Conservation (phyloP, 2,797 vertebrate species). For the Alfaro cultratus region DNA sequence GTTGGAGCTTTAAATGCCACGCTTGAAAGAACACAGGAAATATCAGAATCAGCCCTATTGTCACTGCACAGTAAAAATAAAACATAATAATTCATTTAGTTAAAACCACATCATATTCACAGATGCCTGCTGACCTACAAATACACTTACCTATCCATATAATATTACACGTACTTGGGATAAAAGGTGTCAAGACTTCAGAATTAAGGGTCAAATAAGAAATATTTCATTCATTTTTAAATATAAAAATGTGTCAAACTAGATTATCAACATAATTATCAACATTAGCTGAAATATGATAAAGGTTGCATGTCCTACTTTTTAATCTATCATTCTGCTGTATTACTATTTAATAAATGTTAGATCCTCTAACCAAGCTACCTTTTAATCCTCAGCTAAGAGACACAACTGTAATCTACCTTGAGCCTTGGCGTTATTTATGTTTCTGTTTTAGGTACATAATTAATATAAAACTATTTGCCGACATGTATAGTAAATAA, state of each 20-base stretch:
- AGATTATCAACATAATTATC: neutral
- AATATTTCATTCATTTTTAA: neutral
- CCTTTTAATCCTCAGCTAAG: neutral
- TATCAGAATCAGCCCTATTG: neutral
- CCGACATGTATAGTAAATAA: neutral
- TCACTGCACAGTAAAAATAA: neutral
- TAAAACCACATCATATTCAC: neutral
- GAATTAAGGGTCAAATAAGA: neutral
- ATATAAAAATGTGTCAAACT: neutral
- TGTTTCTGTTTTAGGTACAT: neutral
- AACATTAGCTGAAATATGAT: neutral
- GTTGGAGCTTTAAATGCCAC: neutral
- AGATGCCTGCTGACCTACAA: neutral
- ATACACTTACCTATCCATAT: neutral
- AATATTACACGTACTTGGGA: neutral
- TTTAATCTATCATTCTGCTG: neutral
- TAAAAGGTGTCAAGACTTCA: neutral
- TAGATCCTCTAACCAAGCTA: neutral
- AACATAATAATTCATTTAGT: neutral
- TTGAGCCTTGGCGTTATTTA: neutral
- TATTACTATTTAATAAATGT: neutral
- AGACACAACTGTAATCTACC: neutral
- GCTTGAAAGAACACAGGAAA: neutral
- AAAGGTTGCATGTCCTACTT: neutral
- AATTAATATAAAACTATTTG: conserved; percentile 9